Conservation (phyloP, 2,888 invertebrate genomes). For the Tinea pellionella region DNA sequence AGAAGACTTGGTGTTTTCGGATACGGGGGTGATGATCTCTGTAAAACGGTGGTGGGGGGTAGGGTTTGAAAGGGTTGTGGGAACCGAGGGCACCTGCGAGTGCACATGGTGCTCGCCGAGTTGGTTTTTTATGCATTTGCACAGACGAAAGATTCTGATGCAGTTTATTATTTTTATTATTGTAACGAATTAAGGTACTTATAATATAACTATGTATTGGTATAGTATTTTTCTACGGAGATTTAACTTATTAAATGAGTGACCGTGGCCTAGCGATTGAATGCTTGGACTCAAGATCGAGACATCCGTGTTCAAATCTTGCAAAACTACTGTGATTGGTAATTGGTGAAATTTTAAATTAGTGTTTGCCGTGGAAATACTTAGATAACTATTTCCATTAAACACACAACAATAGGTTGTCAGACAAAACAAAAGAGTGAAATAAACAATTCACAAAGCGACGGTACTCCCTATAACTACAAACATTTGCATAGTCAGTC, state of each 20-base stretch:
- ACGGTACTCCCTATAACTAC: not conserved
- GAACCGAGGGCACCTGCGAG: constrained; percentile 69
- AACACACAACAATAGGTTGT: not conserved
- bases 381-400: not conserved
- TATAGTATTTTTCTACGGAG: too few species aligned
- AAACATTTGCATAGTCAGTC: constrained; percentile 3
- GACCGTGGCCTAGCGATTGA: too few species aligned
- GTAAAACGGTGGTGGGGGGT: constrained; percentile 22
- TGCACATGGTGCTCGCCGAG: constrained; percentile 62
- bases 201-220: not conserved
- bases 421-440: not conserved
- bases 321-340: too few species aligned
- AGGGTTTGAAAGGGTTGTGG: constrained; percentile 67
- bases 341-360: not conserved
- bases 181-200: not conserved
- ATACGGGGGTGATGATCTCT: not conserved
- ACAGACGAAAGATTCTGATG: constrained; percentile 58
- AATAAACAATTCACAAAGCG: not conserved
- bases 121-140: constrained; percentile 59
- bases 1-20: not conserved
- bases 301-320: too few species aligned
- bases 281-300: too few species aligned
- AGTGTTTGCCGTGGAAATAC: not conserved
- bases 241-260: too few species aligned
- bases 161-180: constrained; percentile 47